Evolutionary conservation across 2,888 invertebrate species (phyloP).

Genomic region (Neoascia interrupta): DNA sequence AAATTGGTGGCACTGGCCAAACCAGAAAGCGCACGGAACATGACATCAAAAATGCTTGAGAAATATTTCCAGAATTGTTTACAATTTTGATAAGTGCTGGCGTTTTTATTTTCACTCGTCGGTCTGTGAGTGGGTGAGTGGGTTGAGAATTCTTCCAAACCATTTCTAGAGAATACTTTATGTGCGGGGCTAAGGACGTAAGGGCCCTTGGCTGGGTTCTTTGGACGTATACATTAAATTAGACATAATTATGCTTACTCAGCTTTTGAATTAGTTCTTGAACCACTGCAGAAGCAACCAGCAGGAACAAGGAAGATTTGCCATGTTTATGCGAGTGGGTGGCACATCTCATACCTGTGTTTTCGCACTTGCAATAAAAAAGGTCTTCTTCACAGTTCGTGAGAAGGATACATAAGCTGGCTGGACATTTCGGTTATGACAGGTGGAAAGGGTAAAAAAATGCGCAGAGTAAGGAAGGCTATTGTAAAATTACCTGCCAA

Average conservation of each 20-base stretch:
- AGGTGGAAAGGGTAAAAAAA: too few species aligned
- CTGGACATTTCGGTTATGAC: too few species aligned
- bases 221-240: constrained; percentile 40
- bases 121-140: constrained; percentile 4
- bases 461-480: too few species aligned
- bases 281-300: neutral
- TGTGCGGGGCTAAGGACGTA: constrained; percentile 24
- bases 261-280: constrained; percentile 41
- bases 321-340: too few species aligned
- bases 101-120: constrained; percentile 27
- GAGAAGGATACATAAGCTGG: too few species aligned
- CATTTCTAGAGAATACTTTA: too few species aligned
- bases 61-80: constrained; percentile 57
- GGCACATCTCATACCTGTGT: too few species aligned
- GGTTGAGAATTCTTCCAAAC: too few species aligned
- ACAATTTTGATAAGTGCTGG: constrained; percentile 46
- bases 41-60: constrained; percentile 60
- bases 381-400: too few species aligned
- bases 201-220: constrained; percentile 14
- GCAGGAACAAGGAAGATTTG: constrained; percentile 3
- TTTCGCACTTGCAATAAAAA: too few species aligned
- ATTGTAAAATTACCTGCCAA: too few species aligned
- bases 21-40: constrained; percentile 24
- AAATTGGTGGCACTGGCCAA: constrained; percentile 47
- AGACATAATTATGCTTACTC: constrained; percentile 54